phyloP scores from a whole-genome alignment of 2,113 vertebrate species.

The Notarius lentiginosus region DNA sequence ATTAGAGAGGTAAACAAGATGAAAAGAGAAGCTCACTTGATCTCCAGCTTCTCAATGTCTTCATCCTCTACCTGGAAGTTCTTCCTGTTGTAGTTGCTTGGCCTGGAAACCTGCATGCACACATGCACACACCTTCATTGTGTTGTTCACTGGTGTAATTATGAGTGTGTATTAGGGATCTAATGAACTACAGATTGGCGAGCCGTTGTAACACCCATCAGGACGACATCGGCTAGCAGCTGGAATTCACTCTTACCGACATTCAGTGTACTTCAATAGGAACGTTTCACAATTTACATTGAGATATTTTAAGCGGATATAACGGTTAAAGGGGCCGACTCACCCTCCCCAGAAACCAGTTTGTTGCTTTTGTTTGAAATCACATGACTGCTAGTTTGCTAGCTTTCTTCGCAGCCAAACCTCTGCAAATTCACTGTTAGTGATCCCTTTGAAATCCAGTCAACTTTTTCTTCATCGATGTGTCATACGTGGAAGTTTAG shows the following conservation, averaged over 20 bases:
- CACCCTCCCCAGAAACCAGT: too few relatives aligned
- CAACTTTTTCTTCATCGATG: too few relatives aligned
- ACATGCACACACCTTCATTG: background rate
- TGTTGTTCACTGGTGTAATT: background rate
- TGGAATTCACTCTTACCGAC: background rate
- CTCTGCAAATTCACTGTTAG: too few relatives aligned
- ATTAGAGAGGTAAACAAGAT: background rate
- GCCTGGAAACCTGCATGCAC: slow-evolving; percentile 82
- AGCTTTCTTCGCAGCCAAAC: too few relatives aligned
- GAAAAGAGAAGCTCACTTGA: slow-evolving; percentile 78
- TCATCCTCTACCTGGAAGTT: slow-evolving; percentile 97
- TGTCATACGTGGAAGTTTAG: too few relatives aligned
- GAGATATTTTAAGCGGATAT: background rate
- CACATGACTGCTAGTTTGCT: too few relatives aligned
- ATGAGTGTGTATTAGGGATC: background rate
- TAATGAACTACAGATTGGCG: background rate
- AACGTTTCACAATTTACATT: background rate
- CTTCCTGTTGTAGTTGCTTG: slow-evolving; percentile 93
- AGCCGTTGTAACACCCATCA: background rate
- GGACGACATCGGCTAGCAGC: background rate
- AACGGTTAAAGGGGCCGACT: too few relatives aligned
- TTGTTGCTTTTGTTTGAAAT: too few relatives aligned
- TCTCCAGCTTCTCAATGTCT: slow-evolving; percentile 96
- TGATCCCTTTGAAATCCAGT: too few relatives aligned
- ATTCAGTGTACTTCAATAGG: background rate